phyloP scores from a whole-genome alignment of 2,888 invertebrate species.

The Eupithecia insigniata region DNA sequence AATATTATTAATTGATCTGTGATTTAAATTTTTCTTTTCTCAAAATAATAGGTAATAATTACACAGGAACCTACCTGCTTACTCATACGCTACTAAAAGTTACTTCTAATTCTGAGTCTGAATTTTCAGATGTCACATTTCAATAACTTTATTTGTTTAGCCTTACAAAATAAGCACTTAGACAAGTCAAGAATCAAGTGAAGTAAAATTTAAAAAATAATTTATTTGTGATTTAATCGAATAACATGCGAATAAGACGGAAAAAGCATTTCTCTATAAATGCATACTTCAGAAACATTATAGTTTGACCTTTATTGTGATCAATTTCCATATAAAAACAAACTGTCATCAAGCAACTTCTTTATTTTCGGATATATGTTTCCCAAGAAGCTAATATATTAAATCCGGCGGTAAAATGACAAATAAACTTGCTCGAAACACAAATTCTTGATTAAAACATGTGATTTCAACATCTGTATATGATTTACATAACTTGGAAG shows the following conservation, averaged over 20 bases:
- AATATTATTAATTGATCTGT: neutral
- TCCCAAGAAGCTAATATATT: neutral
- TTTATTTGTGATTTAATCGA: too few relatives aligned
- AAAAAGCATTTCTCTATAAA: too few relatives aligned
- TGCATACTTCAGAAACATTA: neutral
- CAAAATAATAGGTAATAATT: neutral
- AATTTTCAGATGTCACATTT: too few relatives aligned
- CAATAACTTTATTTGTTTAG: too few relatives aligned
- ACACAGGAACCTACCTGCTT: too few relatives aligned
- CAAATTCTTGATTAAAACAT: conserved; percentile 6
- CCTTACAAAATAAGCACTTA: too few relatives aligned
- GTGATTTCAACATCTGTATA: conserved; percentile 10
- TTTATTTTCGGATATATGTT: neutral
- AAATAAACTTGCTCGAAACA: neutral
- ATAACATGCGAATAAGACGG: neutral
- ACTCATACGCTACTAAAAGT: too few relatives aligned
- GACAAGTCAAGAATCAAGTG: too few relatives aligned
- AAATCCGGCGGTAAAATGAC: conserved; percentile 8
- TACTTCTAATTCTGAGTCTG: too few relatives aligned
- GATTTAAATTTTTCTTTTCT: neutral
- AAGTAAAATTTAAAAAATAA: too few relatives aligned
- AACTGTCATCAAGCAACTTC: neutral
- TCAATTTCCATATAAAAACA: neutral
- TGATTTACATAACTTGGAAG: conserved; percentile 26
- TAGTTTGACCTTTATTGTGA: neutral